A percentile compares a stretch with the other conserved stretches of the same genome.
Evolutionary conservation across 2,113 vertebrate genomes (phyloP).

Genomic region (Opisthocomus hoazin): DNA sequence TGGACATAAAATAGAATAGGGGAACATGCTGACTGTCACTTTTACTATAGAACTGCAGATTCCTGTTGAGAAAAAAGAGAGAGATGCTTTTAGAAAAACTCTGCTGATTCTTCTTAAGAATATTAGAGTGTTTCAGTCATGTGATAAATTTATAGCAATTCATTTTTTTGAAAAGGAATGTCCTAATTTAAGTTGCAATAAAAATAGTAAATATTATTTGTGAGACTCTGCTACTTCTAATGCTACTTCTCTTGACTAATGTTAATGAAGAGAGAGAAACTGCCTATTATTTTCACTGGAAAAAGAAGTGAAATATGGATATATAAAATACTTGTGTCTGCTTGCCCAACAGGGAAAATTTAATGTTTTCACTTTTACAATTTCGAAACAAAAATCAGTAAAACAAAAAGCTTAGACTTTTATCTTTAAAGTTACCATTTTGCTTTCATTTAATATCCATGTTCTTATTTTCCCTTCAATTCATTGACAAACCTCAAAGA

Average conservation of each 20-base stretch:
- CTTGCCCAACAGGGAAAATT: background rate
- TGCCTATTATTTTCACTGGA: background rate
- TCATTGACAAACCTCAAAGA: background rate
- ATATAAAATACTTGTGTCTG: background rate
- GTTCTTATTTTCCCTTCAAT: background rate
- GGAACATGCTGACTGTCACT: background rate
- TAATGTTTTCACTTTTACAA: background rate
- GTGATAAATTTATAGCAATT: background rate
- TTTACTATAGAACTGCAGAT: background rate
- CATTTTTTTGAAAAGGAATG: accelerated
- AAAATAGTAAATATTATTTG: background rate
- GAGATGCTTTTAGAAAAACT: background rate
- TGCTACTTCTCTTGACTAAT: background rate
- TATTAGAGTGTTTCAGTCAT: background rate
- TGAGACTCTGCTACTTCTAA: background rate
- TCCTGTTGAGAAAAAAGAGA: background rate
- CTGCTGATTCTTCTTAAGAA: background rate
- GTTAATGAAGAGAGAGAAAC: background rate
- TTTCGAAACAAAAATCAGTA: background rate
- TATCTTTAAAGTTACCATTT: background rate
- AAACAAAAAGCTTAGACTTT: background rate
- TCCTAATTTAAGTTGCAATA: background rate
- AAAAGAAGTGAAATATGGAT: background rate
- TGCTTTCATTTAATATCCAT: background rate
- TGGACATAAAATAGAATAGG: background rate